Conservation (phyloP, 2,113 vertebrate species). For the Syngnathoides biaculeatus region DNA sequence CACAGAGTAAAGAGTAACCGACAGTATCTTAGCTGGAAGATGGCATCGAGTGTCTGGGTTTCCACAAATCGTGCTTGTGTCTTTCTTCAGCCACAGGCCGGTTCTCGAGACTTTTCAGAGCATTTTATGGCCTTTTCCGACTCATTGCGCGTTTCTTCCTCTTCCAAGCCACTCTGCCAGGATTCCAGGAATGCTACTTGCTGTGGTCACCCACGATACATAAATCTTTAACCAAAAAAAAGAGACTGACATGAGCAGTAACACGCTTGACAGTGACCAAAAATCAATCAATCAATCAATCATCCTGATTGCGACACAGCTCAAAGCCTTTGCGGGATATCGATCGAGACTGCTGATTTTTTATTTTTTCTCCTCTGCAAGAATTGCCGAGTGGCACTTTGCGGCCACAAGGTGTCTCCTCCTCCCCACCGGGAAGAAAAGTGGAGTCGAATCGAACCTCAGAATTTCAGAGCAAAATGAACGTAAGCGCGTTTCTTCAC, state of each 20-base stretch:
- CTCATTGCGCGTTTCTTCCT: too few species aligned
- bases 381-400: slow-evolving; percentile 53
- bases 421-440: slow-evolving; percentile 18
- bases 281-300: neutral
- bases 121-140: too few species aligned
- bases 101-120: neutral
- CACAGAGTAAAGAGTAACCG: slow-evolving; percentile 34
- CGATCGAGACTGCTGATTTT: slow-evolving; percentile 43
- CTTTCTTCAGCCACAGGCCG: neutral
- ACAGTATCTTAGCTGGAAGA: slow-evolving; percentile 39
- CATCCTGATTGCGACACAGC: neutral
- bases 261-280: neutral
- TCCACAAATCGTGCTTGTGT: slow-evolving; percentile 15
- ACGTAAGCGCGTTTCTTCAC: neutral
- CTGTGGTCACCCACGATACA: neutral
- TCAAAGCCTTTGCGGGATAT: slow-evolving; percentile 26
- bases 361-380: slow-evolving; percentile 20
- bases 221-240: neutral
- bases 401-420: slow-evolving; percentile 62
- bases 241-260: neutral
- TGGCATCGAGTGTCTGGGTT: slow-evolving; percentile 34
- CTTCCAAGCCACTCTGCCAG: too few species aligned
- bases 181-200: too few species aligned
- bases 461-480: neutral
- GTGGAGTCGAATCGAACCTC: neutral